A percentile compares a stretch with the other conserved stretches of the same genome.
Conservation (phyloP, 2,888 invertebrate species). For the Leptopilina drosophilae region DNA sequence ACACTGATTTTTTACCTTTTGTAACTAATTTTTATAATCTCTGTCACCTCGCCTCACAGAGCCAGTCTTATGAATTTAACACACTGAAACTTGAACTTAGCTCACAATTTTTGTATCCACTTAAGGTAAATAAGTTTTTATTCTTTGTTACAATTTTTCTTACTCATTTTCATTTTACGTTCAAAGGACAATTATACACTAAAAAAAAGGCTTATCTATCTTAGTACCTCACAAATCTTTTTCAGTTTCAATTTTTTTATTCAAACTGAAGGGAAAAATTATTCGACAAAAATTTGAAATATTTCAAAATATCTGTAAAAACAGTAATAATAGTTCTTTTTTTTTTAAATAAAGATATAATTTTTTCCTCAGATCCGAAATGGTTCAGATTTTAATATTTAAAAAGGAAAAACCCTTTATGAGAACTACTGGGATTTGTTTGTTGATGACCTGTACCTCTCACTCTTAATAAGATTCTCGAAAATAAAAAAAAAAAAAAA, state of each 20-base stretch:
- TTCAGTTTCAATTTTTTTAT: background rate
- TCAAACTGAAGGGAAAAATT: no score
- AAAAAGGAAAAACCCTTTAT: background rate
- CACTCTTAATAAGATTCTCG: background rate
- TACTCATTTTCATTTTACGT: background rate
- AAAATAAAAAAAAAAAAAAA: constrained; percentile 40
- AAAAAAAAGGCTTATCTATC: constrained; percentile 65
- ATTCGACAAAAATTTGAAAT: no score
- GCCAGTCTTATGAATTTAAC: constrained; percentile 50
- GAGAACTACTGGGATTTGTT: constrained; percentile 41
- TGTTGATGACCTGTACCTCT: constrained; percentile 42
- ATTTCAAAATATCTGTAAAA: no score
- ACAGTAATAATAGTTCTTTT: background rate
- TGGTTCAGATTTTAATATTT: background rate
- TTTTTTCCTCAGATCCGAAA: background rate
- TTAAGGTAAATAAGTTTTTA: constrained; percentile 51
- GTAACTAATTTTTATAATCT: constrained; percentile 50
- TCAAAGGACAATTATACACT: constrained; percentile 40
- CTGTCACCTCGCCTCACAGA: constrained; percentile 48
- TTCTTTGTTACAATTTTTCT: constrained; percentile 45
- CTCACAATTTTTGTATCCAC: constrained; percentile 46
- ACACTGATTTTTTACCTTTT: constrained; percentile 45
- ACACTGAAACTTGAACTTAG: constrained; percentile 41
- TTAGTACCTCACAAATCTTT: constrained; percentile 60
- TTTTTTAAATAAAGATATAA: background rate